phyloP scores from a whole-genome alignment of 2,888 invertebrate genomes.

The Drosophila tanythrix region DNA sequence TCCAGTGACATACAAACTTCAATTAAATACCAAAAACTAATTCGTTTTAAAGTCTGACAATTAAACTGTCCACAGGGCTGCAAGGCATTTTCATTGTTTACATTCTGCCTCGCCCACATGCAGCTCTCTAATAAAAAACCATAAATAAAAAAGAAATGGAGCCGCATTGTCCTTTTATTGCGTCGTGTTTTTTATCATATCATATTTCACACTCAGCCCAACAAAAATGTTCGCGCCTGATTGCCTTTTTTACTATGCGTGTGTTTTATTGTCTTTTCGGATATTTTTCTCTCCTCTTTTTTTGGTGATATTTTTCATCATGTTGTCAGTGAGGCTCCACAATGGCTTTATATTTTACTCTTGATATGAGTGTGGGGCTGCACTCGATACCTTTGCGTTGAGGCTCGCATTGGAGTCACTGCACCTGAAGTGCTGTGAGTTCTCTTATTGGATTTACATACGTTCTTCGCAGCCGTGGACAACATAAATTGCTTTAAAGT shows the following conservation, averaged over 20 bases:
- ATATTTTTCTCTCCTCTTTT: background rate
- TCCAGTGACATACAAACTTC: background rate
- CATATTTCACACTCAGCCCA: constrained; percentile 60
- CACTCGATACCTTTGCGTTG: constrained; percentile 8
- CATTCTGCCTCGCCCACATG: background rate
- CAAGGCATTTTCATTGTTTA: background rate
- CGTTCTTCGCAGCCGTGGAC: background rate
- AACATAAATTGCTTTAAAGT: constrained; percentile 16
- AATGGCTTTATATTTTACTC: constrained; percentile 24
- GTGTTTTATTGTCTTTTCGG: background rate
- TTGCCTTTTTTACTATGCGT: constrained; percentile 18
- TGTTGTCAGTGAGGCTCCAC: constrained; percentile 13
- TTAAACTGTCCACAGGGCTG: background rate
- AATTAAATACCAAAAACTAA: constrained; percentile 17
- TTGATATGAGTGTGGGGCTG: constrained; percentile 8
- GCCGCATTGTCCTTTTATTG: constrained; percentile 39
- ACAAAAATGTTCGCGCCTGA: constrained; percentile 45
- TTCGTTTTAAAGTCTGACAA: constrained; percentile 1
- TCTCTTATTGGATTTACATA: constrained; percentile 14
- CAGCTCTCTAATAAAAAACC: constrained; percentile 8
- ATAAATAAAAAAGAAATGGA: constrained; percentile 26
- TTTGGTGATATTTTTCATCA: constrained; percentile 7
- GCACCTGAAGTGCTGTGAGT: constrained; percentile 17
- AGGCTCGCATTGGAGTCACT: background rate
- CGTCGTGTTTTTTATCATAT: constrained; percentile 55